Conservation (phyloP, 2,888 invertebrate genomes). For the Ochlodes sylvanus region DNA sequence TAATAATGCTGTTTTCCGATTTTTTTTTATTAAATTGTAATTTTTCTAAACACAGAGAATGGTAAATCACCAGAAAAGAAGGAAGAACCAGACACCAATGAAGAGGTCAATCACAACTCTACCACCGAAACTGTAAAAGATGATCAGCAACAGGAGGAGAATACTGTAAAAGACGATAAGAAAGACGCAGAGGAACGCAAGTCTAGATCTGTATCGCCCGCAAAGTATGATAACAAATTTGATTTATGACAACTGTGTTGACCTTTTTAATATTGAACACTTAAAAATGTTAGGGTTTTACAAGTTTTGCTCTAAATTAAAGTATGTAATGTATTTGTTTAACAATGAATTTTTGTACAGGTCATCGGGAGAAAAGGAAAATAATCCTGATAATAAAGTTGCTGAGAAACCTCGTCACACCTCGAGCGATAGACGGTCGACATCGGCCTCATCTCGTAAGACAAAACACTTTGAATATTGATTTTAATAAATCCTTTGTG, state of each 20-base stretch:
- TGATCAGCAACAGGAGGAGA: constrained; percentile 56
- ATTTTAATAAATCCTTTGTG: background rate
- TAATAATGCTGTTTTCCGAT: too few relatives aligned
- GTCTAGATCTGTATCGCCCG: constrained; percentile 75
- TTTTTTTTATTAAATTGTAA: background rate
- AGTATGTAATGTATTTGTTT: background rate
- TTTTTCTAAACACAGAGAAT: constrained; percentile 60
- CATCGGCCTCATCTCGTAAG: constrained; percentile 79
- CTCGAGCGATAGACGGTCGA: constrained; percentile 70
- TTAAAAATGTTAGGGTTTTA: too few relatives aligned
- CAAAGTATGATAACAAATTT: constrained; percentile 58
- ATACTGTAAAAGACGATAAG: constrained; percentile 60
- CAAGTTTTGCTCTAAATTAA: too few relatives aligned
- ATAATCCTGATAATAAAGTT: constrained; percentile 59
- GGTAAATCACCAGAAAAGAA: constrained; percentile 77
- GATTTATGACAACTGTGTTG: background rate
- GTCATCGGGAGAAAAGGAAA: constrained; percentile 59
- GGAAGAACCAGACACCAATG: constrained; percentile 67
- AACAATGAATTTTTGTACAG: constrained; percentile 45
- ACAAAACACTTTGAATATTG: background rate
- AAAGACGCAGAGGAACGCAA: constrained; percentile 63
- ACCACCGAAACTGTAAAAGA: constrained; percentile 62
- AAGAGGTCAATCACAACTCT: constrained; percentile 65
- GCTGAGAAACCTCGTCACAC: constrained; percentile 68
- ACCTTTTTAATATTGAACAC: background rate